Evolutionary conservation across 2,888 invertebrate genomes (phyloP).

Genomic region (Acronicta alni): DNA sequence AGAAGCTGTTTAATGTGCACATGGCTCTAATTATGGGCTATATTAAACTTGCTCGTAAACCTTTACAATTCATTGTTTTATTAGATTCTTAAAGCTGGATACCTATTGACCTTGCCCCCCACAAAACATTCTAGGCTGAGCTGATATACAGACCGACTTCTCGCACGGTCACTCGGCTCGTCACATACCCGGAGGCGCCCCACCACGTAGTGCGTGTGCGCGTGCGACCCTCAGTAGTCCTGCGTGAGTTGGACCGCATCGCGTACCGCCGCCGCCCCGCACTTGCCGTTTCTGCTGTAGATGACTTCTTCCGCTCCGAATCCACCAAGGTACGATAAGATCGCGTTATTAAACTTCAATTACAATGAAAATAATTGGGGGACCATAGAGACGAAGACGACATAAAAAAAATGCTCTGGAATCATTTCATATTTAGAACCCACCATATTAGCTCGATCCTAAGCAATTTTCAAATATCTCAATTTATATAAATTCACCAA

Average conservation of each 20-base stretch:
- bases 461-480: too few species aligned
- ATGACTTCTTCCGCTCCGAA: slow-evolving; percentile 94
- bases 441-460: too few species aligned
- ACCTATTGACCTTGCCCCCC: slow-evolving; percentile 23
- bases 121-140: slow-evolving; percentile 77
- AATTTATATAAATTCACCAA: too few species aligned
- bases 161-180: slow-evolving; percentile 89
- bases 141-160: slow-evolving; percentile 84
- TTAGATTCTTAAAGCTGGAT: slow-evolving; percentile 15
- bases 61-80: slow-evolving; percentile 18
- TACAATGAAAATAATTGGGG: too few species aligned
- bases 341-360: too few species aligned
- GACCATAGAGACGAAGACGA: too few species aligned
- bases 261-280: slow-evolving; percentile 90
- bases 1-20: not conserved
- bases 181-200: slow-evolving; percentile 89
- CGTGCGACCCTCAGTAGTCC: slow-evolving; percentile 91
- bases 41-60: slow-evolving; percentile 41
- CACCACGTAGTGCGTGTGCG: slow-evolving; percentile 89
- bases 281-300: slow-evolving; percentile 91
- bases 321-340: slow-evolving; percentile 90
- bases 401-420: too few species aligned
- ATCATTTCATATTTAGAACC: too few species aligned
- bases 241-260: slow-evolving; percentile 92
- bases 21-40: slow-evolving; percentile 12